Evolutionary conservation across 53 echinoderm and acorn worm genomes (phyloP), one percentile per base, ranked within the genome.

Genomic region (Hippasteria phrygiana): DNA sequence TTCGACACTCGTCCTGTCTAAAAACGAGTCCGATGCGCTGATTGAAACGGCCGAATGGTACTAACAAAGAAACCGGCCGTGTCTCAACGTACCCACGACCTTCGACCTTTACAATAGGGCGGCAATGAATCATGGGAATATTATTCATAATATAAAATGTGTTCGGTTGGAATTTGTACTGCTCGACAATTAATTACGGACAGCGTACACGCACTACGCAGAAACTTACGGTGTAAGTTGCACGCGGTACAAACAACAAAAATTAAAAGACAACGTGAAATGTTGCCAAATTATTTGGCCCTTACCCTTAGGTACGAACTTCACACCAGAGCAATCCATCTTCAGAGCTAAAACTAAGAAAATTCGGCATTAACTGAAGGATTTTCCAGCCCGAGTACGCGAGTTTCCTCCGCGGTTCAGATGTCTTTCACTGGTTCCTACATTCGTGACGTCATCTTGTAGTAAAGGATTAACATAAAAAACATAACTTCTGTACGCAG

Each of bases 91-190:
- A 85, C 85, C 85, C 71, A 85, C 85, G 85, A 85, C 85, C 85
- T 85, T 85, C 85, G 85, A 85, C 85, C 85, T 85, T 85, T 71
- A 70, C 70, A 85, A 82, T 65, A 85, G 85, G 71, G 36, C 85
- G 71, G 85, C 85, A 85, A 85, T 85, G 85, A 85, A 85, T 85
- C 85, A 85, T 85, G 85, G 85, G 85, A 85, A 85, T 75, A 85
- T 85, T 85, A 85, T 85, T 85, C 85, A 85, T 85, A 51, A 63
- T 71, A 71, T 40, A 71, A 83, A 74, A 48, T 50, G 50, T 85
- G 85, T 70, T 70, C 56, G 54, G 51, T 71, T 71, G 85, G 70
- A 85, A 85, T 85, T 85, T 85, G 85, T 85, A 85, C 85, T 85
- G 51, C 37, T 34, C 85, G 71, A 59, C n/a, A 59, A 85, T 85